phyloP scores from a whole-genome alignment of 92 coral and sea anemone species.

The Epizoanthus ramosus region DNA sequence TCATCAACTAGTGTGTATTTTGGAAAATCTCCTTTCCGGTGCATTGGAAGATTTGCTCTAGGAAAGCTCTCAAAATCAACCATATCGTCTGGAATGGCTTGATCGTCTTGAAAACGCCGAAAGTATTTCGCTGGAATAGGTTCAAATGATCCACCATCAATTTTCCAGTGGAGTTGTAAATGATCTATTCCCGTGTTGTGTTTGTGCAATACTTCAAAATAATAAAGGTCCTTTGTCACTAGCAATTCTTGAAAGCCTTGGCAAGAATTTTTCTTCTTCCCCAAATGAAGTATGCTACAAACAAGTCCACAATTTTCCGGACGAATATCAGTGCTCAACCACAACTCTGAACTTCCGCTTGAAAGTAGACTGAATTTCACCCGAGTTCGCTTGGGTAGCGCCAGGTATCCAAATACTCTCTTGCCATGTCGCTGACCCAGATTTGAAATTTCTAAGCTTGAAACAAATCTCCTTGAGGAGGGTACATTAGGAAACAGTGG shows the following conservation, averaged over 20 bases:
- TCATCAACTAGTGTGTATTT: constrained; percentile 11
- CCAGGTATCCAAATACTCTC: constrained; percentile 84
- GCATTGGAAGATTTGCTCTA: constrained; percentile 44
- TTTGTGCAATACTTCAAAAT: constrained; percentile 80
- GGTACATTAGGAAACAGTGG: constrained; percentile 88
- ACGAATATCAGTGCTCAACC: constrained; percentile 71
- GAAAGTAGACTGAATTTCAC: constrained; percentile 63
- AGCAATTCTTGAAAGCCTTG: background rate
- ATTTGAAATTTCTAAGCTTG: constrained; percentile 47
- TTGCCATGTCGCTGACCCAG: constrained; percentile 61
- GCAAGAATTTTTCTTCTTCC: background rate
- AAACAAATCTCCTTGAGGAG: constrained; percentile 46
- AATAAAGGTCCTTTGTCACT: constrained; percentile 39
- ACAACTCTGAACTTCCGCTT: constrained; percentile 76
- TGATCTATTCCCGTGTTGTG: constrained; percentile 50
- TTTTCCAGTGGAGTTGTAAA: constrained; percentile 66
- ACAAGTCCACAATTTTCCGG: constrained; percentile 64
- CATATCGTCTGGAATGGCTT: constrained; percentile 35
- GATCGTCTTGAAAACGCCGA: constrained; percentile 60
- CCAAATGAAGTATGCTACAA: background rate
- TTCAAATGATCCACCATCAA: constrained; percentile 13
- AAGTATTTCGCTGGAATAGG: constrained; percentile 56
- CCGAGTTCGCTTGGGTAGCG: constrained; percentile 44
- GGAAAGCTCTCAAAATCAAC: constrained; percentile 53
- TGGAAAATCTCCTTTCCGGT: constrained; percentile 39